Conservation (phyloP, 1,140 invertebrate genomes). For the Drosophila lini region DNA sequence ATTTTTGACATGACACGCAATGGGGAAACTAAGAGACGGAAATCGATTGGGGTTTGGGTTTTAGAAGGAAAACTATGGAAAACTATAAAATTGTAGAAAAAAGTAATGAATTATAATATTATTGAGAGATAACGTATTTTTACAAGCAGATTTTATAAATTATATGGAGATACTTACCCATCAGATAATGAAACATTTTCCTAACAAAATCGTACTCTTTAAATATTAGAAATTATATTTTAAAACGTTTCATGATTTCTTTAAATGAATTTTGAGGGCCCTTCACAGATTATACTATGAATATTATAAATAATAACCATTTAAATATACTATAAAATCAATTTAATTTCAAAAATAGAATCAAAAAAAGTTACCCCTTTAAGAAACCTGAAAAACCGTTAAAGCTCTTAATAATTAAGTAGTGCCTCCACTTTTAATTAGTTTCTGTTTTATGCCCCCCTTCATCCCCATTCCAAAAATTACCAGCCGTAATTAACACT, state of each 20-base stretch:
- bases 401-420: slow-evolving; percentile 4
- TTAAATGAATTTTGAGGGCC: no score
- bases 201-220: no score
- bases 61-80: neutral
- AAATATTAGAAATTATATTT: no score
- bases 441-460: slow-evolving; percentile 6
- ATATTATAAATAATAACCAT: no score
- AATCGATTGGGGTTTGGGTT: neutral
- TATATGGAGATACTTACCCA: no score
- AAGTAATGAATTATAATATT: neutral
- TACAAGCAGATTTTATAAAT: no score
- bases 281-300: no score
- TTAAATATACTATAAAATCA: no score
- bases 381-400: neutral
- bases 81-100: neutral
- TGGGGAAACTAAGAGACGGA: neutral
- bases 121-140: no score
- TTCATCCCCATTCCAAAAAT: neutral
- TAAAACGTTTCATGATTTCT: no score
- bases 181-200: no score
- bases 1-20: slow-evolving; percentile 57
- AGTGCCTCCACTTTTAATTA: slow-evolving; percentile 19
- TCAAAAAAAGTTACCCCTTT: neutral
- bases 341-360: no score
- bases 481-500: slow-evolving; percentile 30